A percentile compares a stretch with the other conserved stretches of the same genome.
Evolutionary conservation across 2,797 vertebrate genomes (phyloP).

Genomic region (Onychomys torridus): DNA sequence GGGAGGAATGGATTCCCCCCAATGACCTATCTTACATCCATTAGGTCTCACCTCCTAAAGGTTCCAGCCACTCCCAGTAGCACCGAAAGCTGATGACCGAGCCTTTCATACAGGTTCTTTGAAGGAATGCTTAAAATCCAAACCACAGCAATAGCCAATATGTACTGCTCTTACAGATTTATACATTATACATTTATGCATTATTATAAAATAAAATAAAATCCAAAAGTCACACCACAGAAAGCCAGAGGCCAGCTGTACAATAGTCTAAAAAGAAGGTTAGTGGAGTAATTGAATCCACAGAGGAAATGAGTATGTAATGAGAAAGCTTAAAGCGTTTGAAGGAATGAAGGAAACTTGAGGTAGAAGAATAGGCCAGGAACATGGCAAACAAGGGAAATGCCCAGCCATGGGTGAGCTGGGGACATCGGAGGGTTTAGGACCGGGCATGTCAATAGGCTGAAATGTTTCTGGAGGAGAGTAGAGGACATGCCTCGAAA

Average conservation of each 20-base stretch:
- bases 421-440: not conserved
- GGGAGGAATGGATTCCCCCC: not conserved
- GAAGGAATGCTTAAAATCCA: not conserved
- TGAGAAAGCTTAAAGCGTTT: not conserved
- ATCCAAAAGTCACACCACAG: not conserved
- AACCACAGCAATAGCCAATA: not conserved
- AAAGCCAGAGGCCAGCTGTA: not conserved
- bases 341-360: not conserved
- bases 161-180: not conserved
- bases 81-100: not conserved
- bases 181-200: not conserved
- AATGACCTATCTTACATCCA: no score
- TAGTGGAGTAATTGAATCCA: not conserved
- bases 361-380: not conserved
- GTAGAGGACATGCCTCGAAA: not conserved
- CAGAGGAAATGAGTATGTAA: not conserved
- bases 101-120: not conserved
- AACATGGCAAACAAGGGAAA: no score
- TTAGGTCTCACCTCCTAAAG: not conserved
- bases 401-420: not conserved
- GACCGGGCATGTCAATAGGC: not conserved
- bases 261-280: not conserved
- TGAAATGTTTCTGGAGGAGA: not conserved
- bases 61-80: not conserved
- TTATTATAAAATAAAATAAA: not conserved